Base-by-base conservation (phyloP, 2,113 vertebrate genomes). In the Lophura nycthemera region DNA sequence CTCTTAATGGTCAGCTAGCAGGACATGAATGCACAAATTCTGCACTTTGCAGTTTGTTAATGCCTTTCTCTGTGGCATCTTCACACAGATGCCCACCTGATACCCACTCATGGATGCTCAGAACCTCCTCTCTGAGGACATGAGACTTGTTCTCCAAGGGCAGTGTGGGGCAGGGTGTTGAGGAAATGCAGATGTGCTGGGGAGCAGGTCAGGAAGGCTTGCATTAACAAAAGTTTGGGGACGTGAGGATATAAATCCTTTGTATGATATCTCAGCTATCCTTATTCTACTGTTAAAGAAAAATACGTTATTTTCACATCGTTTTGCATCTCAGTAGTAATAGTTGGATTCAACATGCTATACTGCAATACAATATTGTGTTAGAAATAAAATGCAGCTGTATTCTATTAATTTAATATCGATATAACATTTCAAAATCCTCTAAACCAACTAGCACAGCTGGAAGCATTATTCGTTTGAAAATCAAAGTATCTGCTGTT, bases 21-120 rank as follows among this genome's bases (percentile, higher is more conserved):
- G 34, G 66, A 13, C 18, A 29, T 18, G 61, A 4, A 5, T 7
- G 4, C 0, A 1, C 38, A 57, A 64, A 34, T 64, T 7, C 32
- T 57, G 57, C 18, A 13, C 11, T 73, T 52, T 7, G 18, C 63
- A n/a, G 4, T 47, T 67, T 24, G 30, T 64, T 40, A 40, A 40
- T 64, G 25, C 38, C 24, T 40, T 69, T 69, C 36, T 79, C 36
- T 71, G 82, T 18, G 60, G 45, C 67, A 15, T 40, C 43, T 5
- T 21, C 52, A 50, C 57, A 29, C 17, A 74, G 82, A 36, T 61
- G 42, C 9, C 36, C 43, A 8, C 15, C 65, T 36, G n/a, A 10
- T 34, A 10, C 2, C 38, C 13, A 12, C 43, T 12, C 15, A 2
- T 2, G 34, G 70, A 6, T 81, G 50, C 13, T 82, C 66, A 66